Base-by-base conservation (phyloP, 1,140 invertebrate species). In the Papilio xuthus region DNA sequence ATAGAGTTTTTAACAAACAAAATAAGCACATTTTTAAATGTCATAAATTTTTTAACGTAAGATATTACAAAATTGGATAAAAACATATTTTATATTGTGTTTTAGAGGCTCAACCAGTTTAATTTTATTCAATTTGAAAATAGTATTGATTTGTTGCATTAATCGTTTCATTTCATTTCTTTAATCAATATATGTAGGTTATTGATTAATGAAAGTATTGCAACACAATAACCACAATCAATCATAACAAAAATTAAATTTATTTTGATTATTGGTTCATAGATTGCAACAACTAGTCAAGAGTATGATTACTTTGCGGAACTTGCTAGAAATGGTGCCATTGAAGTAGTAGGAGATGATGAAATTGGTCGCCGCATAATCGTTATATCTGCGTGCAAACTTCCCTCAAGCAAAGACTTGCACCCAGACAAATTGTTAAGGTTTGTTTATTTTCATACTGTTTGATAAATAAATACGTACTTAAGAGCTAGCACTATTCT, bases 331-430 rank as follows among this genome's bases (percentile, higher is more conserved):
- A 96, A 97, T 86, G 97, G 97, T 9, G 97, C 98, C 79, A 96
- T 99, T 9, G 98, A 99, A 94, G 97, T 98, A 9, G 97, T 98
- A 41, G 98, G 98, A 78, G 98, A 99, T 94, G 98, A 99, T 93
- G 95, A 96, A 42, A 97, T 94, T 85, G 98, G 99, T 28, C 95
- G 98, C 80, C 98, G 99, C 94, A 97, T 99, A 70, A 99, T 99
- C 89, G 97, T 99, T 60, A 97, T 99, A 72, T 99, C 98, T 74
- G 98, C 98, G 20, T 99, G 98, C 89, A 96, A 97, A 88, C 95
- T 99, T 84, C 98, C 98, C n/a, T 96, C 96, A 67, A 97, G 96
- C 88, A 97, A 97, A 89, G 96, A 96, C 83, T 94, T 99, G 82
- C 96, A 98, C 92, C 98, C 98, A 88, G 95, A 96, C 80, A 95